These are phyloP conservation scores for Silurus aristotelis DNA, from an alignment of 2,797 vertebrate species.

Conservation along the genomic window DNA sequence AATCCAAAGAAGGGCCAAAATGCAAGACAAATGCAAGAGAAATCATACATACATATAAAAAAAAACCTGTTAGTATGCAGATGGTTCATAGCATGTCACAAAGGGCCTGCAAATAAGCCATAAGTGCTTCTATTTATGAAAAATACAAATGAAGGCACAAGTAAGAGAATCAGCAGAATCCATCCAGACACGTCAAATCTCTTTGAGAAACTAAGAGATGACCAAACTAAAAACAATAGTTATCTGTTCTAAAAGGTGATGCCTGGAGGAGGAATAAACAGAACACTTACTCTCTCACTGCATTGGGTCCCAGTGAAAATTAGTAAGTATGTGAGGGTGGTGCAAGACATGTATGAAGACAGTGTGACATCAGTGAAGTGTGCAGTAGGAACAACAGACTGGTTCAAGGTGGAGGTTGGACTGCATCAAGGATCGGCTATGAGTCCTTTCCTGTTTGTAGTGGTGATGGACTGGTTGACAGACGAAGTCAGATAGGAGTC, in stretches of 20 bases:
- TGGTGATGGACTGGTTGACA: no score
- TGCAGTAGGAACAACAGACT: no score
- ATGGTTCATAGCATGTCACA: not conserved
- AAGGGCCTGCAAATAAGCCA: conserved; percentile 4
- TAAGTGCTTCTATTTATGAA: conserved; percentile 4
- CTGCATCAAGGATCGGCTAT: no score
- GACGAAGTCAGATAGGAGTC: no score
- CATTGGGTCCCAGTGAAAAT: no score
- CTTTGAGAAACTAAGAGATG: conserved; percentile 26
- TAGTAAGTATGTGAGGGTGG: no score
- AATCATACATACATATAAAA: not conserved
- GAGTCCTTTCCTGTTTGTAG: no score
- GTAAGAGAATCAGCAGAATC: conserved; percentile 8
- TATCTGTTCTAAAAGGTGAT: conserved; percentile 29
- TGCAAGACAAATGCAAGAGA: not conserved
- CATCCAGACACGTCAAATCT: conserved; percentile 27
- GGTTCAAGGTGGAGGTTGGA: no score
- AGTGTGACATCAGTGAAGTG: no score
- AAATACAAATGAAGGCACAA: not conserved
- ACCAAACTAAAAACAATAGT: conserved; percentile 33
- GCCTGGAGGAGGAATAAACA: no score
- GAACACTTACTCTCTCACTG: no score
- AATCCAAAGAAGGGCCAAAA: conserved; percentile 22
- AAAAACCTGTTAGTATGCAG: not conserved
- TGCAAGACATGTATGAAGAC: no score